Evolutionary conservation across 2,113 vertebrate genomes (phyloP), one percentile per base, ranked within the genome.

Genomic region (Crotophaga sulcirostris): DNA sequence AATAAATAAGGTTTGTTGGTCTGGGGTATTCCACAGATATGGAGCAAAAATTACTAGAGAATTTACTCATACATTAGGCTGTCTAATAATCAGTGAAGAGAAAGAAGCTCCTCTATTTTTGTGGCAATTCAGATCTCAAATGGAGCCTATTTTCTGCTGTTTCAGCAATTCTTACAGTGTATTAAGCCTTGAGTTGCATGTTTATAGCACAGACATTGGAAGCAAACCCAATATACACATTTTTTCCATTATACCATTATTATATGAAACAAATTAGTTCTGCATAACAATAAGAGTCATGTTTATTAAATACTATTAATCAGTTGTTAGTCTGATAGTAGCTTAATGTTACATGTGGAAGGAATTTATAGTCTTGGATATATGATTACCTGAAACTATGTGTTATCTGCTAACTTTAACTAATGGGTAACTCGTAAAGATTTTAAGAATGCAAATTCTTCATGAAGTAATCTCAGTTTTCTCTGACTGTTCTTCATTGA

Each of bases 1-100:
- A 78, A 87, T 68, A 94, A 92, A 72, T 92, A 73, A 45, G 33
- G n/a, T 70, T 79, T 80, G 40, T 90, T 87, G 62, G 89, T 69
- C 63, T 83, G 76, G 73, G 79, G 86, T 96, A 87, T 73, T 89
- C 73, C 69, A 94, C 8, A 1, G 44, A 68, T 92, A 54, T 62
- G 60, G 36, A 90, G 90, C 19, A 92, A 94, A 95, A 89, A 60
- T 62, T 62, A 29, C 49, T 47, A 29, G 44, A 64, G 69, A 42
- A 79, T 94, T 88, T 66, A 36, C 33, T 92, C 72, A 31, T 40
- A 33, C 33, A 25, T 54, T 9, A 31, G 75, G 31, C 29, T 73
- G 62, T 62, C 28, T 66, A 28, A 79, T 6, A 91, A 21, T 56
- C 60, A 68, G 6, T 69, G 92, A 83, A 54, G 78, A 58, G 75